Conservation (phyloP, 2,113 vertebrate species). For the Pygathrix nemaeus region DNA sequence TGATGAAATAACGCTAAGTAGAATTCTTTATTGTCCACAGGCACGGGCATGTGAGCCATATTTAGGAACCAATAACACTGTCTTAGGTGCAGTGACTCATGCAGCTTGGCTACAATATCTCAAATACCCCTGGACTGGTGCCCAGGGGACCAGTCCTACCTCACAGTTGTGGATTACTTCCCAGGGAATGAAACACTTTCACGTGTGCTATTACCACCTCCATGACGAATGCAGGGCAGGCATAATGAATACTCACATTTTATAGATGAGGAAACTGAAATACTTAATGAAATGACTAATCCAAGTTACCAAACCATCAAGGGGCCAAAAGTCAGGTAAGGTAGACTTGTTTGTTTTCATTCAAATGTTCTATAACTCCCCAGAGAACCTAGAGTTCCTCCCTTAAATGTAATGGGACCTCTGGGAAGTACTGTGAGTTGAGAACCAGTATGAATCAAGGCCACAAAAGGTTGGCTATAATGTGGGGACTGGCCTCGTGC, state of each 20-base stretch:
- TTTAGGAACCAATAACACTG: constrained; percentile 42
- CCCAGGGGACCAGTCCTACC: neutral
- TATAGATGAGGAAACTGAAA: constrained; percentile 18
- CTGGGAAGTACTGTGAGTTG: neutral
- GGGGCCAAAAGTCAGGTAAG: neutral
- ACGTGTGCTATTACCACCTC: neutral
- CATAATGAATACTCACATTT: neutral
- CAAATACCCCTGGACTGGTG: neutral
- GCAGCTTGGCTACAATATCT: neutral
- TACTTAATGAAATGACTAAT: neutral
- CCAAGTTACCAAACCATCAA: neutral
- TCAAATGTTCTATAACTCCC: neutral
- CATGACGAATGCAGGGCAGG: neutral
- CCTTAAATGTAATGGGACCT: neutral
- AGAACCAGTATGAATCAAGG: neutral
- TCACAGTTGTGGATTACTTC: neutral
- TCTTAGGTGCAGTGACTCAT: constrained; percentile 46
- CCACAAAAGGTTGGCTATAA: neutral
- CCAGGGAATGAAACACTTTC: constrained; percentile 25
- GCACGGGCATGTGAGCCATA: neutral
- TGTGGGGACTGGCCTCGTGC: too few species aligned
- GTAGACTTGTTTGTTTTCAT: neutral
- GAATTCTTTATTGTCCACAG: constrained; percentile 35
- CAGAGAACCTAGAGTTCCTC: neutral
- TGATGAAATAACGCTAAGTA: neutral